Evolutionary conservation across 2,797 vertebrate species (phyloP), one percentile per base, ranked within the genome.

Genomic region (Chanos chanos): DNA sequence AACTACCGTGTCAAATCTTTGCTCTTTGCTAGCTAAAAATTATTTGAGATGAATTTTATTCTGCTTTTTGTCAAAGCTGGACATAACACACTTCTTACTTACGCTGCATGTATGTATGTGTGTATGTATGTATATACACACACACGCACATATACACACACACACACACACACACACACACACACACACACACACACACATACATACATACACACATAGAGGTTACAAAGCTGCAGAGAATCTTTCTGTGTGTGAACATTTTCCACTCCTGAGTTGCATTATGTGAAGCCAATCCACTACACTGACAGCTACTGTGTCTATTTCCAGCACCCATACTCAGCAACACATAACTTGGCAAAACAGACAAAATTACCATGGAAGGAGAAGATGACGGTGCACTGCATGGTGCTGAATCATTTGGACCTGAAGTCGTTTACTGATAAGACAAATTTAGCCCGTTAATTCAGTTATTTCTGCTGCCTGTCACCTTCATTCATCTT

Each of bases 391-490:
- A 27, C 57, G 45, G 27, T 36, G 34, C 27, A 15, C 15, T 57
- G n/a, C 13, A n/a, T 4, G 5, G 10, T 64, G 34, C 43, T 62
- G 49, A 52, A 34, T 66, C 63, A 49, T 47, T 45, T 52, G 37
- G 50, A 58, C 62, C 37, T 21, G 10, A 7, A 33, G 16, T 22
- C 41, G 53, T 61, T 72, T 53, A 66, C 66, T 55, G 44, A 69
- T 25, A n/a, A 48, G 61, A 66, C 57, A 56, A 58, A 61, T 55
- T 41, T 59, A 61, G 61, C 31, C 16, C 30, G 28, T 13, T 40
- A 52, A 72, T 58, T 55, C 10, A 58, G 49, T 74, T 63, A 65
- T 25, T 33, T 51, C 31, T n/a, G 28, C 61, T 68, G 21, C 13
- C 34, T 65, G 48, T 58, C 57, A 45, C 30, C 10, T 48, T 4